Base-by-base conservation (phyloP, 2,113 vertebrate species). In the Crotalus helleri region DNA sequence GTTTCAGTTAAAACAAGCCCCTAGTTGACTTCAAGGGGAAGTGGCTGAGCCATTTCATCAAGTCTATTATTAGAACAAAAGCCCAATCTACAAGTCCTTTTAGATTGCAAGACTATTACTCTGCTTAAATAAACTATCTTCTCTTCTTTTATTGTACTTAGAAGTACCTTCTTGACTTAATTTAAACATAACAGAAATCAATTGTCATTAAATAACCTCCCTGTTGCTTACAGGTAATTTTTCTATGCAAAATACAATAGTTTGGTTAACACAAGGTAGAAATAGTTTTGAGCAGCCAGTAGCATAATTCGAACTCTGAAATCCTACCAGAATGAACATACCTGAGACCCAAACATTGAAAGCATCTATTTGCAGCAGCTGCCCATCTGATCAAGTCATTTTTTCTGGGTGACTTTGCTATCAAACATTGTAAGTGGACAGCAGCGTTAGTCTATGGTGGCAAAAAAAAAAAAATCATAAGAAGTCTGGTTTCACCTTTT, bases 181-280 rank as follows among this genome's bases (percentile, higher is more conserved):
- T 90, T 95, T 95, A 96, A 95, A 85, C 92, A 94, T 29, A 94
- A 59, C 21, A 89, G 59, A 94, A 95, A 96, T 96, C 91, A 94
- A 51, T 93, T 81, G 74, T 90, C 88, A 95, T 96, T 93, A 95
- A 95, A 92, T 88, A 91, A 94, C 89, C 91, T 94, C 91, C 90
- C 90, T 93, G 87, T 92, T 86, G 59, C 59, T 87, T 92, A 91
- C 85, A 95, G 93, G 94, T 96, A 96, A 96, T 95, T 90, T 93
- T 94, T 91, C 58, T 91, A 91, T 91, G 92, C 93, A 94, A 96
- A 86, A 44, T 59, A 85, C 29, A 46, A n/a, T 15, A 57, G 91
- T 92, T 94, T 95, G 92, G 91, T 51, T 94, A 95, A 91, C 23
- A 93, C 93, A 33, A 6, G 33, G 92, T 26, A 90, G 92, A 95